Base-by-base conservation (phyloP, 2,113 vertebrate genomes). In the zebrafish (Danio rerio) region DNA sequence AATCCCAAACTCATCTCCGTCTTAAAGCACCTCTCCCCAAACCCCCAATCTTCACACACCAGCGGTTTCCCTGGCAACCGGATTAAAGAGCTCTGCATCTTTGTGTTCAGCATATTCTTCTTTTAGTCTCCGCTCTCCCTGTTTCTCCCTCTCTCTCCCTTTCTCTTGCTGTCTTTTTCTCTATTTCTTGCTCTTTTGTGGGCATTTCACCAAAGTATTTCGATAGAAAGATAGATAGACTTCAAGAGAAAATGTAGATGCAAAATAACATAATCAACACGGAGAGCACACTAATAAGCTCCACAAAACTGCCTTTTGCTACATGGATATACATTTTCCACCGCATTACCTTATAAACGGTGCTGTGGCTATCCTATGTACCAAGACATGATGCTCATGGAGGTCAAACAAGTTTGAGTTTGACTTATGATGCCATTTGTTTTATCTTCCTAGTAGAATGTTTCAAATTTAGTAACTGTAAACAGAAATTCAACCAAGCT, bases 1-100 rank as follows among this genome's bases (percentile, higher is more conserved):
- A 66, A 72, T 79, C 61, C 81, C 47, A 74, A 72, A 70, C 43
- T 81, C 76, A 62, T 81, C 65, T 77, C 75, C 45, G 42, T 74
- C 42, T 69, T 68, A 84, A 73, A 84, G 77, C 69, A 59, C 56
- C 80, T 82, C 69, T 78, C 74, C 65, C 72, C 56, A 81, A 77
- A 81, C 63, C 77, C 72, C 71, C 55, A 81, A 61, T 70, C 78
- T 66, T 83, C 80, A 82, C 77, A 85, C 81, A 80, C 79, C 68
- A 83, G 82, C 10, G 84, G 87, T 88, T 88, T 82, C 87, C 87
- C 78, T 85, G 87, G 85, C 84, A 88, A 88, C 87, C 81, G 78
- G 87, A 80, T 85, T 85, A 88, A 88, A 87, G 79, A 85, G 79
- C 66, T 59, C 74, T 50, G 66, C 66, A 68, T 85, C 78, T 85